These are phyloP conservation scores for Opisthocomus hoazin DNA, from an alignment of 2,113 vertebrate genomes.

Conservation along the genomic window DNA sequence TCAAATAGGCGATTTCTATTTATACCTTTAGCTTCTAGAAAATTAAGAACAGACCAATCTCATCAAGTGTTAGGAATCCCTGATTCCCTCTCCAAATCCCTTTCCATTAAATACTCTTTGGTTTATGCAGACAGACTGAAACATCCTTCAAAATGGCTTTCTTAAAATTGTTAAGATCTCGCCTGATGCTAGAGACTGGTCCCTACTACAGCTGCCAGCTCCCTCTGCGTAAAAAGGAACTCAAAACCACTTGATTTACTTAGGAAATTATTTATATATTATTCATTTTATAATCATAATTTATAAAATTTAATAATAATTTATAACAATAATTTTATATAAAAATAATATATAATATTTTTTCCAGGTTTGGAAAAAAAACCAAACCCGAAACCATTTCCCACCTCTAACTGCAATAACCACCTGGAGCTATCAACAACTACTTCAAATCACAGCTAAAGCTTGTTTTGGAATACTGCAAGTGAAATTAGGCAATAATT, in stretches of 20 bases:
- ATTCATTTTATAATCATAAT: no score
- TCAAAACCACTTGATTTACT: neutral
- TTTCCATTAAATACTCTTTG: neutral
- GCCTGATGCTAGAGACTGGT: no score
- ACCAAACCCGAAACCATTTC: neutral
- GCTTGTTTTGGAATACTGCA: neutral
- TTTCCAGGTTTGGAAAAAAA: no score
- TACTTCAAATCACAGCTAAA: neutral
- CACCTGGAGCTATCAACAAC: neutral
- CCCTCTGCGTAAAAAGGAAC: neutral
- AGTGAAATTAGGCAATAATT: neutral
- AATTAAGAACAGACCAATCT: neutral
- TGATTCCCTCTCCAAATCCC: neutral
- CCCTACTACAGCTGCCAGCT: neutral
- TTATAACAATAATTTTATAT: no score
- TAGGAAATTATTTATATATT: neutral
- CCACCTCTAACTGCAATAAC: neutral
- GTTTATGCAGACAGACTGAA: neutral
- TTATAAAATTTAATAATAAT: no score
- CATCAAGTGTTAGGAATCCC: neutral
- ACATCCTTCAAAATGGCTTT: neutral
- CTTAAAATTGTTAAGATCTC: neutral
- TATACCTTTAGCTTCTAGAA: neutral
- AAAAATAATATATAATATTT: no score
- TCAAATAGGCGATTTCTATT: neutral